These are phyloP conservation scores for Nymphicus hollandicus DNA, from an alignment of 2,113 vertebrate species.

Conservation along the genomic window DNA sequence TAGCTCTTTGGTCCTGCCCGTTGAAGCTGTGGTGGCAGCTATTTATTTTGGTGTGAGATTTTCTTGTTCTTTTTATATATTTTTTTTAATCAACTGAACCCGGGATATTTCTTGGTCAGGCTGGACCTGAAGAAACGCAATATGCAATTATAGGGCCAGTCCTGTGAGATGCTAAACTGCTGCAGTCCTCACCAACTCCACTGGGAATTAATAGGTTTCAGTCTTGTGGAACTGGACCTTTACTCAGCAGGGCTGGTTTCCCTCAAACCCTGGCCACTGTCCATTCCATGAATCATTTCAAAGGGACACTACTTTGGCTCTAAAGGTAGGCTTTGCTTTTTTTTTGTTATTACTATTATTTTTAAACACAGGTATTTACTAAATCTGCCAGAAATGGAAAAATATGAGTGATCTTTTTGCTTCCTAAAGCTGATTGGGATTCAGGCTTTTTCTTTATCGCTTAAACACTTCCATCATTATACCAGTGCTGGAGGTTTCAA, in stretches of 20 bases:
- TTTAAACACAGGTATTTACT: neutral
- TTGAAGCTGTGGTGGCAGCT: slow-evolving; percentile 15
- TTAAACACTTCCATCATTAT: neutral
- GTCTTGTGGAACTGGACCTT: neutral
- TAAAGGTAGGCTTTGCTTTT: neutral
- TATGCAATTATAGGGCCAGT: neutral
- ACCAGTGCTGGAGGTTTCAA: neutral
- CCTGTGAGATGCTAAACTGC: neutral
- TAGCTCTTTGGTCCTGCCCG: neutral
- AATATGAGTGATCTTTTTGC: neutral
- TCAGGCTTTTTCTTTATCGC: neutral
- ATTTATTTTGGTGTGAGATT: neutral
- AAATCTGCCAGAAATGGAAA: neutral
- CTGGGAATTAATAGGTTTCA: neutral
- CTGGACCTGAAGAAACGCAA: slow-evolving; percentile 43
- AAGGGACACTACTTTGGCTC: neutral
- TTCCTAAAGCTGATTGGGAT: neutral
- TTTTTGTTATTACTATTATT: neutral
- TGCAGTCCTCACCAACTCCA: neutral
- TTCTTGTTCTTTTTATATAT: neutral
- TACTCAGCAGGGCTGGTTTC: neutral
- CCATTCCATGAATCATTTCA: slow-evolving; percentile 10
- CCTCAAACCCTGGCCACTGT: neutral
- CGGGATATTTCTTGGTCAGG: slow-evolving; percentile 39
- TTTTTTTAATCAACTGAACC: neutral